Evolutionary conservation across 1,140 invertebrate species (phyloP).

Genomic region (Uloborus diversus): DNA sequence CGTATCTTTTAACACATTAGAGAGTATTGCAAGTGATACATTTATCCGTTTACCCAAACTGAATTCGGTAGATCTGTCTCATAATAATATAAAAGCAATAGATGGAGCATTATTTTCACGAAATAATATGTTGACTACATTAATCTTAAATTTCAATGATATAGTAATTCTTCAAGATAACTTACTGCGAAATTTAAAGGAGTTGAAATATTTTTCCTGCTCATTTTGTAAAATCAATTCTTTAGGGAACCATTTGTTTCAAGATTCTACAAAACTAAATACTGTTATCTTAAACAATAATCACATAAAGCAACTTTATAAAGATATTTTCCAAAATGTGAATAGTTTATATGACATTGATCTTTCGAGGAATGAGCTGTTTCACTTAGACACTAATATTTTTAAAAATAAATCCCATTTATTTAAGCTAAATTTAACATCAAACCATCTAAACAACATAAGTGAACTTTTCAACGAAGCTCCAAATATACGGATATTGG

Average conservation of each 20-base stretch:
- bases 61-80: neutral
- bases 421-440: neutral
- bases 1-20: slow-evolving; percentile 19
- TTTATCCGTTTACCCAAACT: slow-evolving; percentile 1
- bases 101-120: neutral
- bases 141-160: slow-evolving; percentile 19
- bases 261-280: neutral
- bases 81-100: slow-evolving; percentile 8
- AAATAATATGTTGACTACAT: neutral
- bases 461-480: neutral
- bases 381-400: neutral
- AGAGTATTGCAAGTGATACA: neutral
- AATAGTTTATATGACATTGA: neutral
- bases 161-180: slow-evolving; percentile 3
- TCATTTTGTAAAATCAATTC: neutral
- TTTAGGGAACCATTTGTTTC: slow-evolving; percentile 2
- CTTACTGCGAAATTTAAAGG: neutral
- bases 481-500: neutral
- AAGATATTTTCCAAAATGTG: neutral
- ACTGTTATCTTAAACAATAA: neutral
- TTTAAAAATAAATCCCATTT: slow-evolving; percentile 20
- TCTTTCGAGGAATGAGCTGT: slow-evolving; percentile 7
- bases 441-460: neutral
- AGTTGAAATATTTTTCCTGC: slow-evolving; percentile 9
- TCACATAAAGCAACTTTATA: neutral